Conservation (phyloP, 2,113 vertebrate genomes). For the Tachycineta bicolor region DNA sequence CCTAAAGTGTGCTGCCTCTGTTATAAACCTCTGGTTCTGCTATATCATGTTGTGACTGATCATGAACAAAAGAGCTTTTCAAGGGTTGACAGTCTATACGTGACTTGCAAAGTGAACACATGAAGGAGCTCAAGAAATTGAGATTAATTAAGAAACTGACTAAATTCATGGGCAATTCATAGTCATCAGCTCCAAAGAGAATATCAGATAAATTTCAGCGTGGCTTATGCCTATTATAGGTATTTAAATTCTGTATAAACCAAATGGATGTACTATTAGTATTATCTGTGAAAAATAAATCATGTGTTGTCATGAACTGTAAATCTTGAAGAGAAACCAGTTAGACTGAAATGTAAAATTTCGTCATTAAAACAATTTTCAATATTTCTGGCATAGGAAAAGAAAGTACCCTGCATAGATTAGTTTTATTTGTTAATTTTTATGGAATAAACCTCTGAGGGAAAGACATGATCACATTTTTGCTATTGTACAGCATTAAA, state of each 20-base stretch:
- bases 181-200: neutral
- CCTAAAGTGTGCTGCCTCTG: neutral
- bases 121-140: neutral
- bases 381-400: neutral
- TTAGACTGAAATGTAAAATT: neutral
- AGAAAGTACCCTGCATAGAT: neutral
- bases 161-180: neutral
- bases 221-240: neutral
- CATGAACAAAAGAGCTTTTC: neutral
- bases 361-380: neutral
- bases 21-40: neutral
- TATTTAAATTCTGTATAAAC: neutral
- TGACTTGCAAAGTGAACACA: neutral
- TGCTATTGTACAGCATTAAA: neutral
- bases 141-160: neutral
- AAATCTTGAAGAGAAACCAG: neutral
- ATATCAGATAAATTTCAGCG: neutral
- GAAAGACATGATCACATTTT: neutral
- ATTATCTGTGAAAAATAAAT: neutral
- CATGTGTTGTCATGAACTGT: neutral
- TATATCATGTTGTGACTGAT: neutral
- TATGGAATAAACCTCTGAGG: neutral
- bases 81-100: neutral
- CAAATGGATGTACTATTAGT: neutral
- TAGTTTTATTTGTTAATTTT: neutral